These are phyloP conservation scores for Torymus texanus DNA, from an alignment of 2,888 invertebrate genomes.

Conservation along the genomic window DNA sequence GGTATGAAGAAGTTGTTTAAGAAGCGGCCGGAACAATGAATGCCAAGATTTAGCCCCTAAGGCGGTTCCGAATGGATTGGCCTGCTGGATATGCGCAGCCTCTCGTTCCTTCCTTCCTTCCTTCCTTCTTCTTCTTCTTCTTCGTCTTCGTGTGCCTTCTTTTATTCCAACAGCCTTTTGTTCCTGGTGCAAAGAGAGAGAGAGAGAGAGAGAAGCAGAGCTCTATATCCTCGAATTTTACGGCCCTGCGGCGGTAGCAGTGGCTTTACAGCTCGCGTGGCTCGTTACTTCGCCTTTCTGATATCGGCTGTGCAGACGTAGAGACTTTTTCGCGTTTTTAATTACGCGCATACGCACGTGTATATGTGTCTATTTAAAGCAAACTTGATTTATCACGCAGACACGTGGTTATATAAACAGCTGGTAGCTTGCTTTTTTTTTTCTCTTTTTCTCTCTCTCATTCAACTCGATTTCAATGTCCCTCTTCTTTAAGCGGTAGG, in stretches of 20 bases:
- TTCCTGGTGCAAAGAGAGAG: not conserved
- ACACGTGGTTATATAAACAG: too few species aligned
- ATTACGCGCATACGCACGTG: too few species aligned
- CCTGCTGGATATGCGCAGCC: not conserved
- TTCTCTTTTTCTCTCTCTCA: not conserved
- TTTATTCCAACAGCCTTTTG: conserved; percentile 1
- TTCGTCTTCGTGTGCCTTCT: not conserved
- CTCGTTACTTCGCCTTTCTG: conserved; percentile 1
- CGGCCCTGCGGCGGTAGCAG: not conserved
- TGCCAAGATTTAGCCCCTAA: conserved; percentile 24
- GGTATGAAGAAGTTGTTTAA: conserved; percentile 21
- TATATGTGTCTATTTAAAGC: too few species aligned
- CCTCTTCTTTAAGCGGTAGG: not conserved
- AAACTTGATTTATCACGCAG: too few species aligned
- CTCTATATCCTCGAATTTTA: conserved; percentile 28
- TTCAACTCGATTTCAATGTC: conserved; percentile 25
- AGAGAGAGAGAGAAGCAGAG: not conserved
- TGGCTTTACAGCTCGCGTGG: conserved; percentile 6
- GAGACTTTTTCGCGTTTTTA: too few species aligned
- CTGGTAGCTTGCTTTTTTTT: not conserved
- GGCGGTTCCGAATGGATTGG: conserved; percentile 20
- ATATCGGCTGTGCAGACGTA: too few species aligned
- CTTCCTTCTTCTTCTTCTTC: not conserved
- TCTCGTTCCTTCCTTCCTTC: too few species aligned
- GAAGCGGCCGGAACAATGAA: conserved; percentile 30